Base-by-base conservation (phyloP, 2,888 invertebrate species). In the Epinotia bilunana region DNA sequence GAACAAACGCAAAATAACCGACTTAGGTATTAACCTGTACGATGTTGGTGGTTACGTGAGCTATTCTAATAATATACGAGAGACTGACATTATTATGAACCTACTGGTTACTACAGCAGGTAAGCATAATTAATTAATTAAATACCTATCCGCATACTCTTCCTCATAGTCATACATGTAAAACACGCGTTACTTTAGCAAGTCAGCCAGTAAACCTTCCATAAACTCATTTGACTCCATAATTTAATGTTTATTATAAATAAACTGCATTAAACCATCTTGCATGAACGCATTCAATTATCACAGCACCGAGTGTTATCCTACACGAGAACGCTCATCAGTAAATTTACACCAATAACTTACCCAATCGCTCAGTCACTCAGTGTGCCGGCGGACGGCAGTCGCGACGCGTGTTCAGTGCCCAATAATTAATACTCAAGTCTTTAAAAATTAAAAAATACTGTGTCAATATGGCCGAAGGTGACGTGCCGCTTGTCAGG, bases 311-410 rank as follows among this genome's bases (percentile, higher is more conserved):
- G 73, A 87, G 77, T 78, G 84, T 91, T 91, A 92, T 92, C 91
- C 88, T 86, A 83, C 82, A 78, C 79, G 82, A 80, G 82, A 74
- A 74, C 80, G 86, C 87, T 87, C 91, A 90, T 90, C 90, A 88
- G 87, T 86, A 86, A 83, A 88, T 87, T 88, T 86, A 88, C 90
- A 91, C 90, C 89, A 91, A 91, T 91, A 91, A 90, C 88, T 87
- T 86, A 82, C 88, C 87, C 87, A 83, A 85, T 86, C 83, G 82
- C 68, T 69, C 76, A 76, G 79, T 85, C 88, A 90, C 88, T 90
- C 88, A 90, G 89, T 90, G 87, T 87, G 90, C 82, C 85, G 85
- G 83, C 80, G 86, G 82, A 82, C 86, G 86, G 74, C 74, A 60
- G 70, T 53, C 53, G 70, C 70, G 74, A 64, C 74, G 74, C 62